Base-by-base conservation (phyloP, 2,113 vertebrate genomes). In the Pelobates fuscus region DNA sequence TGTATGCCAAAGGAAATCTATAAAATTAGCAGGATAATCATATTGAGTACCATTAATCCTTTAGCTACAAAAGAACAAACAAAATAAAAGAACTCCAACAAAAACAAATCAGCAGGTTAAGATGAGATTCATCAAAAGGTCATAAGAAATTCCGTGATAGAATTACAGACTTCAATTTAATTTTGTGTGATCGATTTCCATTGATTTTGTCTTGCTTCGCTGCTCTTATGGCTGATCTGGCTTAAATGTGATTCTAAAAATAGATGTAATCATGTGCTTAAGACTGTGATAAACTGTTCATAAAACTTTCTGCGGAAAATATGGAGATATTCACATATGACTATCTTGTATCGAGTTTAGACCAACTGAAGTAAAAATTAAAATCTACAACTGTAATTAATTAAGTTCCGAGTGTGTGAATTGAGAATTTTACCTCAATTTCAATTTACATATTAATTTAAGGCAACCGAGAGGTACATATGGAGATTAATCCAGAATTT, bases 101-200 rank as follows among this genome's bases (percentile, higher is more conserved):
- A 43, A 63, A 72, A 49, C 41, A 72, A 52, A 72, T 52, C 70
- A 72, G 44, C 44, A n/a, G 26, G 70, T 63, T 63, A 29, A 72
- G 26, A 43, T 54, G 44, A 63, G 59, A 63, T 32, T 52, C 27
- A 62, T 49, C 54, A 72, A 72, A 63, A 72, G 70, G 70, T 63
- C 70, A 32, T 72, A 32, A 49, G 29, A 26, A 49, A 63, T 58
- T 20, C 70, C 17, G 59, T 63, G 70, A 54, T 72, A 27, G 70
- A 72, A 72, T 72, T 72, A 52, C 59, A 72, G 29, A 52, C 44
- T 72, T 63, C 70, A 72, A 52, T 72, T 61, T 72, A 54, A 52
- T 72, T 72, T 71, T 63, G 26, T 72, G 26, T 52, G 44, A 72
- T 72, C 59, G 61, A 72, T 72, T 72, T 32, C 59, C 30, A 72